A percentile compares a stretch with the other conserved stretches of the same genome.
These are phyloP conservation scores for Bubo bubo DNA, from an alignment of 2,113 vertebrate species.

Conservation along the genomic window DNA sequence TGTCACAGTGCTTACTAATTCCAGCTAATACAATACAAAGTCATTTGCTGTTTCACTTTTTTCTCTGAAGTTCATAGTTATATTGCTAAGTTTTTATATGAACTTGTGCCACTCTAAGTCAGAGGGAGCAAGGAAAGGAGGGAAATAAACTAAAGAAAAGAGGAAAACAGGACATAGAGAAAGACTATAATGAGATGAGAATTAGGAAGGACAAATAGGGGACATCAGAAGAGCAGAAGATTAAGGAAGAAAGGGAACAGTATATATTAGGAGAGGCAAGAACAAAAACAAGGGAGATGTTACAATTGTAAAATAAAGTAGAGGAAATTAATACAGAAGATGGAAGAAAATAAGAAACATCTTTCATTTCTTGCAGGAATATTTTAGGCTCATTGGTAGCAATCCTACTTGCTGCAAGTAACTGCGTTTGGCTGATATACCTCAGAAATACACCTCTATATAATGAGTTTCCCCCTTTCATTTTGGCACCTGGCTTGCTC, in stretches of 20 bases:
- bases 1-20: neutral
- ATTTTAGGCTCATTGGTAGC: neutral
- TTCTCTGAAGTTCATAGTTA: neutral
- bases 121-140: neutral
- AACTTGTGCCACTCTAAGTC: neutral
- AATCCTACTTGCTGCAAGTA: neutral
- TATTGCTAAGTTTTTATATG: neutral
- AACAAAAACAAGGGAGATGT: neutral
- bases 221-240: neutral
- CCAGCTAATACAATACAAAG: neutral
- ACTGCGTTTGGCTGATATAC: neutral
- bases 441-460: neutral
- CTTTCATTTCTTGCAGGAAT: neutral
- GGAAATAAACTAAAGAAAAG: neutral
- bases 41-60: neutral
- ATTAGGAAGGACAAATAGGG: neutral
- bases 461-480: constrained; percentile 22
- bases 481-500: constrained; percentile 45
- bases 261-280: neutral
- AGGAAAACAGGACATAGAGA: neutral
- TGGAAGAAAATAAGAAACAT: neutral
- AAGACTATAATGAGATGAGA: neutral
- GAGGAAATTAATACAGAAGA: neutral
- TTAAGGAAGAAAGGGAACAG: neutral
- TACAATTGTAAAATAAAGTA: neutral